phyloP scores from a whole-genome alignment of 2,888 invertebrate genomes.

The Omphaloscelis lunosa region DNA sequence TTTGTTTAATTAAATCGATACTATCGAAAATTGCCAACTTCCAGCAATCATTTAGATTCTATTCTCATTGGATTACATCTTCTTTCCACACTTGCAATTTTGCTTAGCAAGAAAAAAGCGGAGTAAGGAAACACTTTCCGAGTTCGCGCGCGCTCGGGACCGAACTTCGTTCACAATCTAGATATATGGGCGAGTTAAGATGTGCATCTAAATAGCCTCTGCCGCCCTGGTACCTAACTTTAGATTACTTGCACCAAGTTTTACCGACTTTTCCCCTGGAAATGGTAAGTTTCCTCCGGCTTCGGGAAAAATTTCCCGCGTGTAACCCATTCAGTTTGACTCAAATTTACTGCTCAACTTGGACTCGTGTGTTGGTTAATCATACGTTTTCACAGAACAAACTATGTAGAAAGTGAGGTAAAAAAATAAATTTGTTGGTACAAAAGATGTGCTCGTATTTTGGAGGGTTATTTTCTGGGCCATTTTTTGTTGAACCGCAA shows the following conservation, averaged over 20 bases:
- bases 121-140: conserved; percentile 59
- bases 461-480: conserved; percentile 7
- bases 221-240: conserved; percentile 89
- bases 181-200: conserved; percentile 90
- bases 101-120: conserved; percentile 71
- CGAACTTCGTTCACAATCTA: conserved; percentile 86
- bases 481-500: conserved; percentile 39
- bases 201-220: conserved; percentile 90
- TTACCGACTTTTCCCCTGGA: conserved; percentile 80
- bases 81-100: conserved; percentile 78
- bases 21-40: conserved; percentile 71
- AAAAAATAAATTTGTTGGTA: conserved; percentile 35
- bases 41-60: conserved; percentile 73
- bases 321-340: conserved; percentile 85
- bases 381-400: conserved; percentile 60
- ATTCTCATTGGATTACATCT: conserved; percentile 78
- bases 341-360: conserved; percentile 87
- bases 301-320: conserved; percentile 77
- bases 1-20: conserved; percentile 77
- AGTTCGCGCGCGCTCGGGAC: conserved; percentile 70
- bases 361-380: conserved; percentile 75
- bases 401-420: conserved; percentile 40
- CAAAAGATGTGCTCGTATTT: conserved; percentile 29
- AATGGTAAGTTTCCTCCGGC: conserved; percentile 79
- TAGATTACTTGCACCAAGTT: conserved; percentile 90